Evolutionary conservation across 2,888 invertebrate species (phyloP), one percentile per base, ranked within the genome.

Genomic region (Catocala sponsa): DNA sequence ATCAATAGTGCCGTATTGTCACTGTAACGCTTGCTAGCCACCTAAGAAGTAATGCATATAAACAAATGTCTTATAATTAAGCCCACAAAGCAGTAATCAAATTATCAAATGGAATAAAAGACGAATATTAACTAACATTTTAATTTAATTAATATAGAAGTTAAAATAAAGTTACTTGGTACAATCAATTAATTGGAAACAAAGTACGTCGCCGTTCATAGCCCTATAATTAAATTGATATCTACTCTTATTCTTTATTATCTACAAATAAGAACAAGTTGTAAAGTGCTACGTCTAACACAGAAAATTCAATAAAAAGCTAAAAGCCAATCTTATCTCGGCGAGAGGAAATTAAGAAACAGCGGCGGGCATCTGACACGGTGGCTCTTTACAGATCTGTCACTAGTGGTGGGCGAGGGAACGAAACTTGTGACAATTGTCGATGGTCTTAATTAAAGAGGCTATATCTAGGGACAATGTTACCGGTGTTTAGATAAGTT

Each of bases 301-400:
- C 81, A 91, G 93, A 92, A 93, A 94, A 94, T 92, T 94, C 93
- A 94, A 94, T 94, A 94, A 94, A 94, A 94, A 94, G 91, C 94
- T 93, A 92, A 94, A 94, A 94, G 94, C 94, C 93, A 94, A 93
- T 94, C 94, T 94, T 94, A 94, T 94, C 94, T 92, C 82, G 70
- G 83, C 82, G 82, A 90, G 90, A 94, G 94, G 94, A 94, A 94
- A 94, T 94, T 94, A 94, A 94, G 94, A 94, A 94, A 92, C 92
- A 94, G 92, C 91, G 90, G 85, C 91, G 93, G 89, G 91, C 94
- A 94, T 91, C 94, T 93, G 94, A 94, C 94, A 91, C 91, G 90
- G 89, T 81, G 90, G 91, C 91, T 91, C 90, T 91, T 86, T 85
- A 81, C 82, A 92, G 91, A 92, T 92, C 91, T 92, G 82, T 80